phyloP scores from a whole-genome alignment of 2,888 invertebrate genomes.

The Platerodrilus igneus region DNA sequence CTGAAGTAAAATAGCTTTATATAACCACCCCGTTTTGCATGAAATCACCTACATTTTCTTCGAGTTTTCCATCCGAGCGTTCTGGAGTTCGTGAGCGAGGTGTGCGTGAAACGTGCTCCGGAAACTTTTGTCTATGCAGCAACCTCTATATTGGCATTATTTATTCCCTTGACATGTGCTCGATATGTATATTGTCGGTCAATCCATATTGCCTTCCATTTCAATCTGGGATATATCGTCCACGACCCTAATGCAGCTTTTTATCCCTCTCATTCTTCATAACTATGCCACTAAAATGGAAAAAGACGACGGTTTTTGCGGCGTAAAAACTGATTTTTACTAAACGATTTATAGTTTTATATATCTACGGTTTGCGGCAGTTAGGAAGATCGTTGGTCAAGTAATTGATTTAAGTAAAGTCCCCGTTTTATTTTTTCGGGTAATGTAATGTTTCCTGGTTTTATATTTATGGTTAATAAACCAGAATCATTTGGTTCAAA shows the following conservation, averaged over 20 bases:
- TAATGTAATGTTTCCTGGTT: conserved; percentile 18
- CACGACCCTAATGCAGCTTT: conserved; percentile 25
- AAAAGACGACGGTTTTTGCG: conserved; percentile 35
- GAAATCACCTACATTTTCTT: conserved; percentile 25
- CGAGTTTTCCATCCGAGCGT: conserved; percentile 23
- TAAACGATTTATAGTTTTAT: conserved; percentile 45
- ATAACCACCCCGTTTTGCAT: conserved; percentile 32
- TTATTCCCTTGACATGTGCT: conserved; percentile 47
- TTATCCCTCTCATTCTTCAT: conserved; percentile 41
- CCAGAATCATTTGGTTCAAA: no score
- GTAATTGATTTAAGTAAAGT: conserved; percentile 40
- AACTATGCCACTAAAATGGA: conserved; percentile 42
- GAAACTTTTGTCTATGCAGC: conserved; percentile 36
- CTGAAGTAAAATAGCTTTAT: conserved; percentile 35
- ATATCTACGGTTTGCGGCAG: conserved; percentile 37
- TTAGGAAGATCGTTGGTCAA: conserved; percentile 38
- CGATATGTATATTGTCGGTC: conserved; percentile 49
- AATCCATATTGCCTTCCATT: conserved; percentile 42
- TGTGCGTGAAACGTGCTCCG: conserved; percentile 34
- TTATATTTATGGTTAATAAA: no score
- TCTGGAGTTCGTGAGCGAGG: conserved; percentile 30
- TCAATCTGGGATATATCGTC: conserved; percentile 29
- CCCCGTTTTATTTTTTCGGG: conserved; percentile 15
- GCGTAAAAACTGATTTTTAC: conserved; percentile 30
- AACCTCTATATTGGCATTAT: conserved; percentile 44